Evolutionary conservation across 1,140 invertebrate genomes (phyloP), one percentile per base, ranked within the genome.

Genomic region (Lamellibrachia luymesi): DNA sequence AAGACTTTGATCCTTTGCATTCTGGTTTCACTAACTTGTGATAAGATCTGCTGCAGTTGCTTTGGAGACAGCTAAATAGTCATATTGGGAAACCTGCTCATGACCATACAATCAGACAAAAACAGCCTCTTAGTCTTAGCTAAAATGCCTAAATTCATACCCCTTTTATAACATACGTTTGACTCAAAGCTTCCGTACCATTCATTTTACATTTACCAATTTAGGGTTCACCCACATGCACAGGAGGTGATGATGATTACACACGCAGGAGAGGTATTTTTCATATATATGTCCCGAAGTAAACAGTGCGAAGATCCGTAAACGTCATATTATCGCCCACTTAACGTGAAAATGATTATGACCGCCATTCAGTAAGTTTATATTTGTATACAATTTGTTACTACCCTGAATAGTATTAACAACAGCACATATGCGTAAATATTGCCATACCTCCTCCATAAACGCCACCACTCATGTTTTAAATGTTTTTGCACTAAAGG

Each of bases 381-480:
- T 22, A 91, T 50, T 50, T 91, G 2, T 17, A 80, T 80, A 80
- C 64, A 2, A 8, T 22, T 80, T 80, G 25, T 80, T 10, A 80
- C 13, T 22, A 80, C 64, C 64, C 25, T 80, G 64, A 80, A 80
- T 10, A 4, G 8, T 80, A 80, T 6, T 80, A 80, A 80, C 64
- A 80, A 17, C 64, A 22, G 7, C 13, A 80, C 8, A 80, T 80
- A 80, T 80, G 2, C 6, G 6, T 80, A 80, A 80, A 91, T 10
- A 91, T 50, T 25, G 8, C 49, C 13, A 25, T 91, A 91, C 91
- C 91, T 91, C 91, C 91, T 49, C 91, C 91, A n/a, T 91, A 91
- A 4, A 91, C 91, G 51, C 91, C 91, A 50, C 91, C 91, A 91
- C 91, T 91, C 91, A 91, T 91, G n/a, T 80, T 80, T 80, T 80